Conservation (phyloP, 2,113 vertebrate genomes). For the Scatophagus argus region DNA sequence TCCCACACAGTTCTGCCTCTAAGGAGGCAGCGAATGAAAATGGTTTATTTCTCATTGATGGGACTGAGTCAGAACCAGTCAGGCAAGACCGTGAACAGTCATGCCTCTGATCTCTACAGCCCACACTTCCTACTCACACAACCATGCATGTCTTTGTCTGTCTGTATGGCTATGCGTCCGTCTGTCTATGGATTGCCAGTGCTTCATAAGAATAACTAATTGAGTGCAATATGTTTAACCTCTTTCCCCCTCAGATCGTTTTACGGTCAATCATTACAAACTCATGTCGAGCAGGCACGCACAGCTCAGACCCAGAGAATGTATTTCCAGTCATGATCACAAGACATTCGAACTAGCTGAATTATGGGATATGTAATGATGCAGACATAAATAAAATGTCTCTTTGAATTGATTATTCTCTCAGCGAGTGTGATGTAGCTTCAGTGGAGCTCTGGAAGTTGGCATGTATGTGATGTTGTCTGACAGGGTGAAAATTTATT, state of each 20-base stretch:
- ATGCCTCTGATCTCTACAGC: conserved; percentile 44
- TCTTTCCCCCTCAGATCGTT: background rate
- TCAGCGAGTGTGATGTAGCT: background rate
- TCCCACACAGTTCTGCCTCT: conserved; percentile 67
- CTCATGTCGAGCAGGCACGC: background rate
- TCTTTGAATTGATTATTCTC: background rate
- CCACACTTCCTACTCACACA: conserved; percentile 16
- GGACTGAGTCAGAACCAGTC: conserved; percentile 51
- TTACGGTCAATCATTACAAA: background rate
- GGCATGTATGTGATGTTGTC: background rate
- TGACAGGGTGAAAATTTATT: background rate
- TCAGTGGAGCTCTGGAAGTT: background rate
- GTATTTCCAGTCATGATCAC: background rate
- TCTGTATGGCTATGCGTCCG: background rate
- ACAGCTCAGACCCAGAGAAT: background rate
- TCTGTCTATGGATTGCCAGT: conserved; percentile 11
- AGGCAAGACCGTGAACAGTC: conserved; percentile 52
- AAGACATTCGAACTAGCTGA: background rate
- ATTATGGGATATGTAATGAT: background rate
- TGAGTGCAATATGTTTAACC: conserved; percentile 4
- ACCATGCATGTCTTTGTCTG: background rate
- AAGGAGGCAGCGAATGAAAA: conserved; percentile 53
- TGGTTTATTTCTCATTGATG: conserved; percentile 61
- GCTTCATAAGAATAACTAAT: conserved; percentile 30
- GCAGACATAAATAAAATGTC: background rate